A percentile compares a stretch with the other conserved stretches of the same genome.
phyloP scores from a whole-genome alignment of 2,888 invertebrate genomes.

The Calameuta pallipes region DNA sequence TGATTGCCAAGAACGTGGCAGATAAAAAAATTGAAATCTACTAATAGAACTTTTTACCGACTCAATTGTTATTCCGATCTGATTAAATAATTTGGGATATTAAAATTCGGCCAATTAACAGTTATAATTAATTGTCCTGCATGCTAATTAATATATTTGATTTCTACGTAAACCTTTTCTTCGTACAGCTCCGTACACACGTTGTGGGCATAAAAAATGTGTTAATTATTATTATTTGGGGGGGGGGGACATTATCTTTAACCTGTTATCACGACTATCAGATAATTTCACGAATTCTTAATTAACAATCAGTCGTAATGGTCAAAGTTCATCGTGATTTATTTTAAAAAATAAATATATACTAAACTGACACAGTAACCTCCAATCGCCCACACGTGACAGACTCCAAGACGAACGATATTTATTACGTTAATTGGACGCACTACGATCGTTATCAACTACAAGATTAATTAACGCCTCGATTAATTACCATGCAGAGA shows the following conservation, averaged over 20 bases:
- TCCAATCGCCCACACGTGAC: not conserved
- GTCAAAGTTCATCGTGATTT: not conserved
- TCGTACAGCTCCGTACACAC: not conserved
- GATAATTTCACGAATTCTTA: not conserved
- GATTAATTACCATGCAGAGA: not conserved
- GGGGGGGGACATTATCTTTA: no score
- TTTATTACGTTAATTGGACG: not conserved
- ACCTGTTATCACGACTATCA: no score
- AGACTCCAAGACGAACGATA: not conserved
- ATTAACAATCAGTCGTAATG: not conserved
- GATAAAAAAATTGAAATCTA: not conserved
- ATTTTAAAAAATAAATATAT: no score
- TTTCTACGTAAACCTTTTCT: not conserved
- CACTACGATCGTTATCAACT: not conserved
- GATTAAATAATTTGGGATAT: not conserved
- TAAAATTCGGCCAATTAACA: not conserved
- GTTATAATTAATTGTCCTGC: not conserved
- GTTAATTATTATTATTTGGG: no score
- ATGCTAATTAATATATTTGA: no score
- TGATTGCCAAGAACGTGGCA: not conserved
- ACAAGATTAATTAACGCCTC: not conserved
- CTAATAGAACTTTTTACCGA: not conserved
- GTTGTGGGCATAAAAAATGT: not conserved
- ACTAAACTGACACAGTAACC: not conserved
- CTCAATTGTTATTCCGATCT: not conserved